phyloP scores from a whole-genome alignment of 2,888 invertebrate genomes.

The Heterodera filipjevi region DNA sequence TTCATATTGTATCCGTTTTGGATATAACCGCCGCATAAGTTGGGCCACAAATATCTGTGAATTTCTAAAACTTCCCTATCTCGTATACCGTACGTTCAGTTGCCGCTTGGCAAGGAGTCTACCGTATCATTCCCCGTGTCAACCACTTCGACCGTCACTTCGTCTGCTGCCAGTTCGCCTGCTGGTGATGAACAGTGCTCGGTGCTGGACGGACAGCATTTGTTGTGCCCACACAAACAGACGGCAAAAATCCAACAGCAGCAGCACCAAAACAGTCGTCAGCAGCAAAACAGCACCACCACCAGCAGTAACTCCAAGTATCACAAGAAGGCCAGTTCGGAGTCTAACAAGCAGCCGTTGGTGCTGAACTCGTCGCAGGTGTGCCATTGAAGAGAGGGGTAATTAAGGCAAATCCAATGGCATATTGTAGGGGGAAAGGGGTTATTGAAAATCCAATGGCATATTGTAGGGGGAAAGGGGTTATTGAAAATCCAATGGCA shows the following conservation, averaged over 20 bases:
- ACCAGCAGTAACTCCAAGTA: neutral
- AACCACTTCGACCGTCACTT: neutral
- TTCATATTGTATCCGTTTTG: too few species aligned
- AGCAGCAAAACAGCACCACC: neutral
- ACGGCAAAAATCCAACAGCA: neutral
- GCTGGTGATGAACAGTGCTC: conserved; percentile 3
- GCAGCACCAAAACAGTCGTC: neutral
- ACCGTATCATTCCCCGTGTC: neutral
- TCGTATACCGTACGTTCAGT: neutral
- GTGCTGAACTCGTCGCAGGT: conserved; percentile 4
- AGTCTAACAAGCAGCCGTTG: conserved; percentile 18
- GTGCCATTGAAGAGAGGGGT: neutral
- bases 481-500: too few species aligned
- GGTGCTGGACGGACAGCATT: neutral
- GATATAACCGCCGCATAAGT: neutral
- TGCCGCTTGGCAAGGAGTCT: conserved; percentile 8
- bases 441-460: too few species aligned
- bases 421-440: too few species aligned
- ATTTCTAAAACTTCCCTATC: neutral
- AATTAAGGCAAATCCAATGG: too few species aligned
- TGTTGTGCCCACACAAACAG: conserved; percentile 11
- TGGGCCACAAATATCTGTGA: neutral
- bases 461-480: too few species aligned
- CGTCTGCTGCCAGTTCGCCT: neutral
- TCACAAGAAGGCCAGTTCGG: conserved; percentile 12